phyloP scores from a whole-genome alignment of 2,113 vertebrate species.

The Peromyscus polionotus region DNA sequence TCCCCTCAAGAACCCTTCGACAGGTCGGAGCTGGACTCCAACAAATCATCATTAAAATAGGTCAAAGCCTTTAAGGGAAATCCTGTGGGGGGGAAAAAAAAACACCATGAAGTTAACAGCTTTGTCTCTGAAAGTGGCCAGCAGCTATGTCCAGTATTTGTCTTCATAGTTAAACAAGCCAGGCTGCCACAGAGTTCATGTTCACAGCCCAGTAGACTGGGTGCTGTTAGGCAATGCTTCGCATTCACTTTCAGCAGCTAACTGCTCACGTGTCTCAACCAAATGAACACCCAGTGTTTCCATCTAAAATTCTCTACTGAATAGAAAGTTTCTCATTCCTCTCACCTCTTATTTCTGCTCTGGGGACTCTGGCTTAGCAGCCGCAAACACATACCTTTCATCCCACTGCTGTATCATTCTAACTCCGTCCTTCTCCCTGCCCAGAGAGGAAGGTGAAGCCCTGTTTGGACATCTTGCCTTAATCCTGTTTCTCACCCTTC shows the following conservation, averaged over 20 bases:
- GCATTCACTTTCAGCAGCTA: neutral
- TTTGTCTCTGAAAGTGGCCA: constrained; percentile 23
- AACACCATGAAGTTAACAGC: neutral
- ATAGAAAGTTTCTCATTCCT: neutral
- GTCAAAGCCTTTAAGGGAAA: neutral
- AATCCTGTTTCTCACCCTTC: neutral
- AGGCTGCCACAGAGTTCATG: neutral
- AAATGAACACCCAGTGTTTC: neutral
- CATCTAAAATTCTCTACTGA: neutral
- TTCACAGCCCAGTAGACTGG: neutral
- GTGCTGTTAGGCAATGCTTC: neutral
- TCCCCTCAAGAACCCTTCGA: too few species aligned
- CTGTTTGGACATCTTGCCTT: neutral
- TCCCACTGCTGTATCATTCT: neutral
- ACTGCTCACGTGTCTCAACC: neutral
- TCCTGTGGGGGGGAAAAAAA: neutral
- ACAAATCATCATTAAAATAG: constrained; percentile 1
- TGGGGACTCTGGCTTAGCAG: neutral
- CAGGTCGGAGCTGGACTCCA: too few species aligned
- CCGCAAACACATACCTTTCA: neutral
- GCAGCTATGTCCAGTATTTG: neutral
- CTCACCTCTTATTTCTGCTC: neutral
- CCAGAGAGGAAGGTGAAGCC: neutral
- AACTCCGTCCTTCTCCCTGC: neutral
- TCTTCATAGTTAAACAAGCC: neutral